phyloP scores from a whole-genome alignment of 2,797 vertebrate species.

The Psittacula derbiana region DNA sequence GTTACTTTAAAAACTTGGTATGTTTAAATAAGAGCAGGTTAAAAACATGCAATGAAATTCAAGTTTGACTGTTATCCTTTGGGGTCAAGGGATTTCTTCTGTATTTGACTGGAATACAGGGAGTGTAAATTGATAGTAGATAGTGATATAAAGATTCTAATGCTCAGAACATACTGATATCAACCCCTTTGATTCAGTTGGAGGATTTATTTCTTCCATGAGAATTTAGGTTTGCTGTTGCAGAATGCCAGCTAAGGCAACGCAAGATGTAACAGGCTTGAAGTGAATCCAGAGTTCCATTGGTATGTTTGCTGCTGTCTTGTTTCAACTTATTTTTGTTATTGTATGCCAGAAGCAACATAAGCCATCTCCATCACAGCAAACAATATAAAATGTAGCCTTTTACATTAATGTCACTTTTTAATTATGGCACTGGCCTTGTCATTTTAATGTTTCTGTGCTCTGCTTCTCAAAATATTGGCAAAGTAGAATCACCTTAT shows the following conservation, averaged over 20 bases:
- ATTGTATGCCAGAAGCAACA: background rate
- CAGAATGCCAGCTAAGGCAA: background rate
- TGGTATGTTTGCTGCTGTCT: background rate
- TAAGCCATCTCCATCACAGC: background rate
- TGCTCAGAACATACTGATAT: background rate
- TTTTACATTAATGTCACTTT: background rate
- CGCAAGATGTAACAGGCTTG: background rate
- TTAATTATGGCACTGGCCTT: background rate
- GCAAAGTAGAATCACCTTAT: background rate
- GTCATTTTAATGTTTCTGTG: background rate
- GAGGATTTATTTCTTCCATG: background rate
- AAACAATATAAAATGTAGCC: background rate
- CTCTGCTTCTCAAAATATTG: background rate
- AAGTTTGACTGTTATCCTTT: background rate
- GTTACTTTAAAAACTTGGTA: background rate
- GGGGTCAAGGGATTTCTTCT: background rate
- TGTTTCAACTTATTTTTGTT: background rate
- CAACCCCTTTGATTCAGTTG: background rate
- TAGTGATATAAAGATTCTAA: background rate
- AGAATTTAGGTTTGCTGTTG: background rate
- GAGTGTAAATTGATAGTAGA: background rate
- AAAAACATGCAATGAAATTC: background rate
- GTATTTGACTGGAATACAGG: background rate
- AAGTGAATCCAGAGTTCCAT: background rate
- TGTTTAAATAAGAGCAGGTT: background rate